Base-by-base conservation (phyloP, 1,140 invertebrate genomes). In the Trichoplusia ni region DNA sequence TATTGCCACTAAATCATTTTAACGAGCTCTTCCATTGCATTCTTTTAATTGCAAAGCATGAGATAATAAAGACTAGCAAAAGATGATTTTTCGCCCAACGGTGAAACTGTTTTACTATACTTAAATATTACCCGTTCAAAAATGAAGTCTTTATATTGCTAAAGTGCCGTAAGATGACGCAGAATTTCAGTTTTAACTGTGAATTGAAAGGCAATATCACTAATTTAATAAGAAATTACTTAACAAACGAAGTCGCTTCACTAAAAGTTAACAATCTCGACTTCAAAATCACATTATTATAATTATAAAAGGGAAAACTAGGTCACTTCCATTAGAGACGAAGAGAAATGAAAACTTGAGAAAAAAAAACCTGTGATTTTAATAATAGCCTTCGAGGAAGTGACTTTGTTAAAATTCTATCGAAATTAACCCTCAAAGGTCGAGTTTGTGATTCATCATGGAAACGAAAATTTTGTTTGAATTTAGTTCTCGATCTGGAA, bases 281-380 rank as follows among this genome's bases (percentile, higher is more conserved):
- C 25, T 58, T 58, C 44, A 23, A 42, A 44, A 44, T 44, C 14
- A 31, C 31, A 31, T 44, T 58, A 27, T 49, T 16, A 31, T 29
- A 58, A 44, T 42, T 29, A 42, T 31, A 40, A 25, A 21, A 58
- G 14, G 8, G 8, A 11, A 11, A 58, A 58, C 54, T 58, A 58
- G 54, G 54, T 58, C 54, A 21, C 13, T 44, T 33, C 37, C 54
- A 58, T 58, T 58, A 58, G 35, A 16, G 14, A 38, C 6, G 23
- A 23, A 14, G 25, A 58, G 54, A 44, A 58, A 31, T 58, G 25
- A 27, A 31, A 58, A 58, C 37, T 44, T 58, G 13, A n/a, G n/a
- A n/a, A n/a, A 1, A 7, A 21, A 42, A 31, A 29, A 44, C 21
- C 27, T 58, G 14, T 44, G 38, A 58, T 49, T 49, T 49, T 31